Evolutionary conservation across 2,888 invertebrate genomes (phyloP), one percentile per base, ranked within the genome.

Genomic region (Noctua pronuba): DNA sequence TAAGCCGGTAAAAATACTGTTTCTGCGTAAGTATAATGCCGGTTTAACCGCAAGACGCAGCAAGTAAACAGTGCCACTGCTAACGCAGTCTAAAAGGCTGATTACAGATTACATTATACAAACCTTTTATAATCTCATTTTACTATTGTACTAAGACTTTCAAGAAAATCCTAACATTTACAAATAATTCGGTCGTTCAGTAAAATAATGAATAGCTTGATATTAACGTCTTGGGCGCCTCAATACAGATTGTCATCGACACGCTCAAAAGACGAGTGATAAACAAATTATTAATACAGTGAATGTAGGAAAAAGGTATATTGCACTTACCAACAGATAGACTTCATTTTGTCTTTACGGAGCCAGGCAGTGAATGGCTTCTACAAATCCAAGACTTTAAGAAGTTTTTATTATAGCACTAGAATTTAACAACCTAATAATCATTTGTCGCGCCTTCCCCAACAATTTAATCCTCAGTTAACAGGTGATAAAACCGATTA

Each of bases 401-500:
- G n/a, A 75, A 41, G 38, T 24, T 66, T 24, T 66, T 75, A 66
- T 49, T 77, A 76, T 76, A 77, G 58, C 16, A 64, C 24, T 21
- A 24, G n/a, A 49, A 7, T 41, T 67, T 49, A 60, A 49, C 75
- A 75, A 65, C 28, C 46, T 18, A 75, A 75, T 76, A 35, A 76
- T n/a, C n/a, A 49, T 77, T 77, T 49, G 31, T 46, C 64, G 58
- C 55, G n/a, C 76, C 10, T 76, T 41, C 46, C 21, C 49, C 41
- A 46, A 76, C 77, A 76, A 76, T 76, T 67, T 67, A 76, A 76
- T 67, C 46, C 31, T 67, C 31, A 76, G 46, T 67, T 18, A 49
- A 76, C 76, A 66, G 21, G 76, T 76, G 21, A 60, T 60, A 60
- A 77, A 49, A 60, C 49, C 21, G 66, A 60, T 60, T 31, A 60